Evolutionary conservation across 1,140 invertebrate species (phyloP).

Genomic region (Wasmannia auropunctata): DNA sequence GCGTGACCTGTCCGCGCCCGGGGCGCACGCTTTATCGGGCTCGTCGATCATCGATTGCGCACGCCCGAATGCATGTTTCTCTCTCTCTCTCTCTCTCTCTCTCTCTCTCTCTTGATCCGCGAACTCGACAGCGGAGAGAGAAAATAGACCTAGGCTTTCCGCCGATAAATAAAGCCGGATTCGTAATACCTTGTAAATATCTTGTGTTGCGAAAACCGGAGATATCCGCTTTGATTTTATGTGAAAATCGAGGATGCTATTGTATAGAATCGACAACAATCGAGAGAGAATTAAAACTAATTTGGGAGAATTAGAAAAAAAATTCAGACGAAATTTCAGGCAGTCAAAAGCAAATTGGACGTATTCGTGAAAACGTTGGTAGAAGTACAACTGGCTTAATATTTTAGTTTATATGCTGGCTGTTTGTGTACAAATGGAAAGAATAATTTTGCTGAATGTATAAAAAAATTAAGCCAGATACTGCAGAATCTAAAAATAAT

Average conservation of each 20-base stretch:
- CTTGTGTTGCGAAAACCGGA: neutral
- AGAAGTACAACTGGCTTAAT: neutral
- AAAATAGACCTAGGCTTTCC: neutral
- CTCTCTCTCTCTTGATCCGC: too few species aligned
- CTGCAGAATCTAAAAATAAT: too few species aligned
- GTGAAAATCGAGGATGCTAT: neutral
- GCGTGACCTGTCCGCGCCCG: neutral
- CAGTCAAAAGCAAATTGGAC: neutral
- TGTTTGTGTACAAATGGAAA: neutral
- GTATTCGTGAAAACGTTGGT: neutral
- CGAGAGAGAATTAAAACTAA: neutral
- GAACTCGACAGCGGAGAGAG: neutral
- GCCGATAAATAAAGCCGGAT: conserved; percentile 16
- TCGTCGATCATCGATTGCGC: conserved; percentile 56
- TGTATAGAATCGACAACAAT: neutral
- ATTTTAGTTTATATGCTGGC: neutral
- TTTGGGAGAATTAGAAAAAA: neutral
- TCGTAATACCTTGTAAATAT: neutral
- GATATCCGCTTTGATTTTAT: neutral
- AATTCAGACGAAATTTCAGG: neutral
- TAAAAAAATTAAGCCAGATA: too few species aligned
- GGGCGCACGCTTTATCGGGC: conserved; percentile 34
- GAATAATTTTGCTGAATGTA: too few species aligned
- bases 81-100: too few species aligned
- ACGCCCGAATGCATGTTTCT: conserved; percentile 36